phyloP scores from a whole-genome alignment of 2,888 invertebrate genomes.

The Sinotaia quadrata region DNA sequence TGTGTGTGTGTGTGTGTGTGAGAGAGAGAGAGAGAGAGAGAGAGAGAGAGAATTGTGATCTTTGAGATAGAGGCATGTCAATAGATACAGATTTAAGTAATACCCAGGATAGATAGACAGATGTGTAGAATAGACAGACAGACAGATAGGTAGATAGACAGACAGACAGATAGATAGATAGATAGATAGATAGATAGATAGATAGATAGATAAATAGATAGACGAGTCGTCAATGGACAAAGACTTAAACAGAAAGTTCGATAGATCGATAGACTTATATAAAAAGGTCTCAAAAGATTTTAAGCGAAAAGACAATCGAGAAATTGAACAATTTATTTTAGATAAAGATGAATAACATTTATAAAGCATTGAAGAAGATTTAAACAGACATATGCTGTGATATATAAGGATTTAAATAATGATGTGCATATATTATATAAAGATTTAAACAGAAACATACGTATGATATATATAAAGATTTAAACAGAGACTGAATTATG shows the following conservation, averaged over 20 bases:
- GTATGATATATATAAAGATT: too few relatives aligned
- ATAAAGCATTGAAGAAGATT: too few relatives aligned
- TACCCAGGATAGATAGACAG: neutral
- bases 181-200: neutral
- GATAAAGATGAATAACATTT: too few relatives aligned
- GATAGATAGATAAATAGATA: neutral
- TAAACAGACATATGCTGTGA: too few relatives aligned
- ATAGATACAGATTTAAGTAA: neutral
- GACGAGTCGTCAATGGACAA: neutral
- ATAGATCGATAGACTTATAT: neutral
- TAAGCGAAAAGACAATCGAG: too few relatives aligned
- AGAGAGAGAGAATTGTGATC: neutral
- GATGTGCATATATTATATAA: too few relatives aligned
- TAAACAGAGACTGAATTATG: too few relatives aligned
- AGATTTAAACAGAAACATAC: too few relatives aligned
- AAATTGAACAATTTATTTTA: too few relatives aligned
- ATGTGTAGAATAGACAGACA: slow-evolving; percentile 3
- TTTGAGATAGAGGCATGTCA: neutral
- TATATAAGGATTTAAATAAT: too few relatives aligned
- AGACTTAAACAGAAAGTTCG: neutral
- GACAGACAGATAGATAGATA: slow-evolving; percentile 8
- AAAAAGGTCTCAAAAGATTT: neutral
- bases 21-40: neutral
- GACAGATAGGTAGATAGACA: slow-evolving; percentile 5
- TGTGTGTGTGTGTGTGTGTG: neutral